Evolutionary conservation across 2,797 vertebrate species (phyloP), one percentile per base, ranked within the genome.

Genomic region (Sebastes itinus): DNA sequence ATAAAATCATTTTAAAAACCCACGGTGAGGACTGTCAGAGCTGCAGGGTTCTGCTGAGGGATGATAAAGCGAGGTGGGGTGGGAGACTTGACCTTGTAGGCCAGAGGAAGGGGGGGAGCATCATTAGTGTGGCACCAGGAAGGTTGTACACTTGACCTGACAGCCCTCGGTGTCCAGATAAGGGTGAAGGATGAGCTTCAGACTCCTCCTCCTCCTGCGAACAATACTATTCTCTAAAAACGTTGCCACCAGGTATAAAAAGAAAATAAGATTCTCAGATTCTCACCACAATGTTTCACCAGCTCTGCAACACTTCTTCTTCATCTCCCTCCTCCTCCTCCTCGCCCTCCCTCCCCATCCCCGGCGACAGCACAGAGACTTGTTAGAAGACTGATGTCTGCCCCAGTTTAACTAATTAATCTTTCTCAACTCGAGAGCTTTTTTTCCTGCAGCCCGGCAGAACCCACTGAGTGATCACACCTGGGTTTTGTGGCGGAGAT

Each of bases 121-220:
- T 93, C 91, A 95, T 95, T 95, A 96, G 74, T 52, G 82, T 90
- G 94, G 93, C 92, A 95, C 93, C 92, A 94, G 94, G 91, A 94
- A 94, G 92, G 91, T 92, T 87, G 84, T 89, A 90, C 91, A 87
- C 88, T 92, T 94, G 90, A 92, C 89, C 91, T 73, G 82, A 92
- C 92, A 88, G 86, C 73, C 79, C 81, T 82, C 66, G 30, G 71
- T 92, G 92, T 94, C 91, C 87, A 92, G 92, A 95, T 94, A 95
- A 93, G 93, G 91, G 87, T 94, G 94, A 95, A 75, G 86, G 89
- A 95, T 94, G 92, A 93, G 90, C 82, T 72, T 81, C 35, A 60
- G 75, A 74, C 77, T 64, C 72, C 67, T 68, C 72, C 62, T 77
- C 65, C 61, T 72, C 77, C 74, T 72, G 62, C 55, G 23, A 55